Conservation (phyloP, 2,113 vertebrate species). For the Vidua chalybeata region DNA sequence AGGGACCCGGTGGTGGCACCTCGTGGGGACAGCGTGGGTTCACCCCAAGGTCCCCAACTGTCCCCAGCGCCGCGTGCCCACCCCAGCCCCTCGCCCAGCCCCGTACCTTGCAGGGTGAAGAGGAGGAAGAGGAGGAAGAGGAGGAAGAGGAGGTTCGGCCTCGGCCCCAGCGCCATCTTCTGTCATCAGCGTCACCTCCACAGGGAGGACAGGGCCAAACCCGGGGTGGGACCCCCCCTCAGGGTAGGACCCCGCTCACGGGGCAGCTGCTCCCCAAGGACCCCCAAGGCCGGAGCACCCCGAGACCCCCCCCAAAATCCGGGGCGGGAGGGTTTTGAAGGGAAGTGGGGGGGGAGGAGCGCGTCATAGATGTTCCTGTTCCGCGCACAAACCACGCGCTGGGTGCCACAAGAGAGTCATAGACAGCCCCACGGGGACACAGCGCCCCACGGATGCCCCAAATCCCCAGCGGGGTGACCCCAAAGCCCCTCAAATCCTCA, state of each 20-base stretch:
- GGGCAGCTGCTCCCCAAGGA: background rate
- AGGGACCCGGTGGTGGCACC: background rate
- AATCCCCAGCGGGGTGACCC: background rate
- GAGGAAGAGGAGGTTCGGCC: background rate
- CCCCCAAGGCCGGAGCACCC: background rate
- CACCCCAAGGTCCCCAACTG: background rate
- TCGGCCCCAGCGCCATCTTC: background rate
- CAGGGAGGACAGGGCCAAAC: background rate
- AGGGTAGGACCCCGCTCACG: background rate
- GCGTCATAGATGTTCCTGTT: background rate
- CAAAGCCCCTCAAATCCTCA: background rate
- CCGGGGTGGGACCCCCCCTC: background rate
- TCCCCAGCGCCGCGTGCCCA: background rate
- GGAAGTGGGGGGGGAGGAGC: accelerated
- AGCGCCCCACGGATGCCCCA: background rate
- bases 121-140: background rate
- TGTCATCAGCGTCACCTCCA: background rate
- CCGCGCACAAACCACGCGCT: accelerated
- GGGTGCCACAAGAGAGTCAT: too few relatives aligned
- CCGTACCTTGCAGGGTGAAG: background rate
- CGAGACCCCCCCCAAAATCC: background rate
- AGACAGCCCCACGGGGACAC: background rate
- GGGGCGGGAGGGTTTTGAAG: background rate
- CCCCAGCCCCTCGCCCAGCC: background rate
- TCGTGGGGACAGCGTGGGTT: background rate